phyloP scores from a whole-genome alignment of 2,797 vertebrate genomes.

The Phaenicophaeus curvirostris region DNA sequence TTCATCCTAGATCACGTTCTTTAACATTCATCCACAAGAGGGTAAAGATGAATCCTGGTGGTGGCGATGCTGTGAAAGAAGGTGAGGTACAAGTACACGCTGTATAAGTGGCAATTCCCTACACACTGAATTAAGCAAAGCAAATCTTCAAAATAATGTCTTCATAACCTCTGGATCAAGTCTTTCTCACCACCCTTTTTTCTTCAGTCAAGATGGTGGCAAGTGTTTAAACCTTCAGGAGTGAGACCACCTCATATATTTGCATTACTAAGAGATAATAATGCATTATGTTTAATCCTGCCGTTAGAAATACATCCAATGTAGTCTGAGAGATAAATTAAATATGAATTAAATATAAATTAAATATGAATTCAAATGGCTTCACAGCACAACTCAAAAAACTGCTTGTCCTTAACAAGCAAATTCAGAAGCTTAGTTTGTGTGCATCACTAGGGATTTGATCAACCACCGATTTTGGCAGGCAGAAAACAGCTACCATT shows the following conservation, averaged over 20 bases:
- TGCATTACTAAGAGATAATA: background rate
- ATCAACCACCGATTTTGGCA: background rate
- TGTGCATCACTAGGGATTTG: background rate
- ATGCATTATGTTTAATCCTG: background rate
- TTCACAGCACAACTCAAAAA: background rate
- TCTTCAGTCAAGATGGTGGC: background rate
- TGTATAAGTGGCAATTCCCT: fast-evolving
- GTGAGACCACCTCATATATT: background rate
- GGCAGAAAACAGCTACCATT: background rate
- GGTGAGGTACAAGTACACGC: background rate
- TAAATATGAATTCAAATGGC: background rate
- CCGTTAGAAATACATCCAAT: background rate
- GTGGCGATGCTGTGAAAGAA: background rate
- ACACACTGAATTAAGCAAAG: background rate
- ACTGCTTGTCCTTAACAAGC: background rate
- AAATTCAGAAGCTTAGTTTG: background rate
- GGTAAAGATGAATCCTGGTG: background rate
- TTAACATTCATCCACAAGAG: background rate
- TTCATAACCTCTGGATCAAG: background rate
- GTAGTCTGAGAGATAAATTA: background rate
- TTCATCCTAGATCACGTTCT: background rate
- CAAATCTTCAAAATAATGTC: background rate
- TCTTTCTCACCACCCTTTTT: background rate
- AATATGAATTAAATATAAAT: background rate
- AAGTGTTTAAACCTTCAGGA: background rate